Conservation (phyloP, 2,797 vertebrate species). For the Triplophysa yarkandensis region DNA sequence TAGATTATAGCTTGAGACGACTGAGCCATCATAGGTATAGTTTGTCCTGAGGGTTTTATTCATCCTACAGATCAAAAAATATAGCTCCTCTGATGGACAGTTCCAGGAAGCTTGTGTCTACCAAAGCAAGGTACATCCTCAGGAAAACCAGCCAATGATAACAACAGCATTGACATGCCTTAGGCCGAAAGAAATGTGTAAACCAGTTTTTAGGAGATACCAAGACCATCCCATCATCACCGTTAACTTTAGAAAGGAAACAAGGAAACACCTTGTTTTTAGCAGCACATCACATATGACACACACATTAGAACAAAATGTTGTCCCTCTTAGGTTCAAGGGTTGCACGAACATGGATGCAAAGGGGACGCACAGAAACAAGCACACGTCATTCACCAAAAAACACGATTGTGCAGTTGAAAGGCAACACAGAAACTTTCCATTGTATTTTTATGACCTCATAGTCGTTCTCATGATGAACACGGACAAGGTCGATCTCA, state of each 20-base stretch:
- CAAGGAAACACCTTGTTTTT: slow-evolving; percentile 68
- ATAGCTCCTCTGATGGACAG: background rate
- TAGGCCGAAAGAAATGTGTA: slow-evolving; percentile 60
- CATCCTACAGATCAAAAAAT: slow-evolving; percentile 13
- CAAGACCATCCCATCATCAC: slow-evolving; percentile 41
- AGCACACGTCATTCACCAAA: slow-evolving; percentile 71
- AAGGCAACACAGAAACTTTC: slow-evolving; percentile 88
- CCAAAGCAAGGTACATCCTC: slow-evolving; percentile 14
- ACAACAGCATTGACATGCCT: slow-evolving; percentile 35
- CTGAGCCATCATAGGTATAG: slow-evolving; percentile 33
- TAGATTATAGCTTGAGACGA: slow-evolving; percentile 29
- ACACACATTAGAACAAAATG: slow-evolving; percentile 64
- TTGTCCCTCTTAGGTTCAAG: slow-evolving; percentile 61
- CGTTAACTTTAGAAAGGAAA: slow-evolving; percentile 50
- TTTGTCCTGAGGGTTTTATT: slow-evolving; percentile 24
- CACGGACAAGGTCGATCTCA: background rate
- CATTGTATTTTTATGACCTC: slow-evolving; percentile 70
- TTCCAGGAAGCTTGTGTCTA: slow-evolving; percentile 2
- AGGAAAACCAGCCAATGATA: slow-evolving; percentile 48
- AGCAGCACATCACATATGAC: slow-evolving; percentile 67
- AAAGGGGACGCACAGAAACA: slow-evolving; percentile 66
- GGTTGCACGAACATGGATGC: slow-evolving; percentile 72
- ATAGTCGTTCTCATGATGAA: slow-evolving; percentile 20
- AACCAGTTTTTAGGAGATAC: slow-evolving; percentile 43
- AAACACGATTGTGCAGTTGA: slow-evolving; percentile 85